phyloP scores from a whole-genome alignment of 2,888 invertebrate genomes.

The Rotaria socialis region DNA sequence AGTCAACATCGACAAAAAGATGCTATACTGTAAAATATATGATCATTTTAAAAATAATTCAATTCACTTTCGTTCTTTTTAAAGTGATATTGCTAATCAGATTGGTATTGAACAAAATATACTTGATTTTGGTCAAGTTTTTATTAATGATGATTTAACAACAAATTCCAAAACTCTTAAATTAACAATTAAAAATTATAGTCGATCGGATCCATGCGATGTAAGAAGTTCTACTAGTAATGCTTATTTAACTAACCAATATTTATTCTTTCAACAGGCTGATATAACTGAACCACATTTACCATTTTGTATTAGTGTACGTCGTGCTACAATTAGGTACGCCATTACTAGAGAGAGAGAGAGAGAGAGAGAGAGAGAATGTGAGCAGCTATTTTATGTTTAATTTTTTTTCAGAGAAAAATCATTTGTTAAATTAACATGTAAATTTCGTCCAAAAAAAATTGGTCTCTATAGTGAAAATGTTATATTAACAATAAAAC shows the following conservation, averaged over 20 bases:
- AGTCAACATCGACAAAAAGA: constrained; percentile 27
- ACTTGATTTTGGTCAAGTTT: not conserved
- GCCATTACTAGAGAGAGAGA: too few relatives aligned
- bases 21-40: not conserved
- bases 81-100: not conserved
- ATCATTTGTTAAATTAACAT: constrained; percentile 26
- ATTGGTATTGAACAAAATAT: constrained; percentile 23
- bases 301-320: constrained; percentile 21
- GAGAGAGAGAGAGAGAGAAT: too few relatives aligned
- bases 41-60: not conserved
- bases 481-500: not conserved
- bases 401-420: not conserved
- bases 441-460: constrained; percentile 36
- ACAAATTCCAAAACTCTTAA: not conserved
- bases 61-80: not conserved
- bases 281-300: constrained; percentile 7
- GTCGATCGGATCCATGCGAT: constrained; percentile 8
- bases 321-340: constrained; percentile 25
- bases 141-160: not conserved
- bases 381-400: too few relatives aligned
- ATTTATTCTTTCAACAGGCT: not conserved
- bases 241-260: not conserved
- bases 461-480: constrained; percentile 7
- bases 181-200: constrained; percentile 30
- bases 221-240: not conserved